A percentile compares a stretch with the other conserved stretches of the same genome.
These are phyloP conservation scores for Stictonetta naevosa DNA, from an alignment of 2,113 vertebrate species.

Conservation along the genomic window DNA sequence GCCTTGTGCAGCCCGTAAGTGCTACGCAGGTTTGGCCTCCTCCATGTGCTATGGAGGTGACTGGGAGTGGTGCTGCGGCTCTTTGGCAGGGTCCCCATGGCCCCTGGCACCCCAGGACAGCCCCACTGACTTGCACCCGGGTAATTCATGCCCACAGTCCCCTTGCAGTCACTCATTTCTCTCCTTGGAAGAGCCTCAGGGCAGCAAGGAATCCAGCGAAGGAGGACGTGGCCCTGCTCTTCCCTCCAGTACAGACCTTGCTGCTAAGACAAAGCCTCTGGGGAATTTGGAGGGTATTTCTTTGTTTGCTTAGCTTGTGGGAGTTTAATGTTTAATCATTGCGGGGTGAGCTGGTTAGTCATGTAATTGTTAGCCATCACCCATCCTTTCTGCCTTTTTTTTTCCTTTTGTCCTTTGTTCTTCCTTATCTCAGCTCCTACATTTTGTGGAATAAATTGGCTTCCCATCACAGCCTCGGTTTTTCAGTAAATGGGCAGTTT, in stretches of 20 bases:
- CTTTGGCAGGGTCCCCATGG: neutral
- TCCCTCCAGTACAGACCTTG: neutral
- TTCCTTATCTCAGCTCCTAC: neutral
- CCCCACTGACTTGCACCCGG: neutral
- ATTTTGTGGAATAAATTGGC: neutral
- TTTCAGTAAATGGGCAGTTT: neutral
- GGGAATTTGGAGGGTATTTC: neutral
- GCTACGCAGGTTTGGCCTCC: neutral
- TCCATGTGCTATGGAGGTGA: neutral
- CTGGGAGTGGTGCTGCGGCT: neutral
- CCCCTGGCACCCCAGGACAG: neutral
- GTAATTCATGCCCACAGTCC: neutral
- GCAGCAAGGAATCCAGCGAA: neutral
- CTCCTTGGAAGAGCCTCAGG: neutral
- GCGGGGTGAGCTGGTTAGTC: constrained; percentile 32
- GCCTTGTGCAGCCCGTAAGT: neutral
- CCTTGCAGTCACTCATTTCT: neutral
- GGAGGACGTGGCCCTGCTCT: neutral
- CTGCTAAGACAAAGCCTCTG: constrained; percentile 10
- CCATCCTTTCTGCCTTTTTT: constrained; percentile 19
- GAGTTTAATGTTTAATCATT: constrained; percentile 66
- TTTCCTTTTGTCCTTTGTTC: constrained; percentile 57
- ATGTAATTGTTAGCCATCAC: constrained; percentile 32
- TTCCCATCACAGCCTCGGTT: neutral
- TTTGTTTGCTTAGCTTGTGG: constrained; percentile 44